Conservation (phyloP, 2,888 invertebrate genomes). For the Chorisops tibialis region DNA sequence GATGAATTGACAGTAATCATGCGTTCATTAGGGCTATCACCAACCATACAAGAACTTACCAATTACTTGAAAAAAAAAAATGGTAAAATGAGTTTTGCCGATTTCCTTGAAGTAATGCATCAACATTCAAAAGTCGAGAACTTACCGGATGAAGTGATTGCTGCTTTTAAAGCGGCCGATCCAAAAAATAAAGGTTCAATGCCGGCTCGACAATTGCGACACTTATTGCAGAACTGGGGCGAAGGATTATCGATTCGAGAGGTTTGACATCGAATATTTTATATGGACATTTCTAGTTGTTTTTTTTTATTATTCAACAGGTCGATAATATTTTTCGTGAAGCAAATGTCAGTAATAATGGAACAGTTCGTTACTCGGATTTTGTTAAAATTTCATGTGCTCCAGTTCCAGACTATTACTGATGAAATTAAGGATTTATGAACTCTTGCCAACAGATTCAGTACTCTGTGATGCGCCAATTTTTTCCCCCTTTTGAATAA, state of each 20-base stretch:
- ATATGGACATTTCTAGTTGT: slow-evolving; percentile 12
- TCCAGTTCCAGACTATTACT: slow-evolving; percentile 90
- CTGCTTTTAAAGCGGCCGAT: slow-evolving; percentile 88
- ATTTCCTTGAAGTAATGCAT: slow-evolving; percentile 94
- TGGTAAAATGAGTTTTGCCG: slow-evolving; percentile 92
- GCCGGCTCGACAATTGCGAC: slow-evolving; percentile 76
- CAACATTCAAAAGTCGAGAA: slow-evolving; percentile 67
- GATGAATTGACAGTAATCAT: slow-evolving; percentile 92
- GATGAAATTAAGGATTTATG: slow-evolving; percentile 38
- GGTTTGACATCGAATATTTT: slow-evolving; percentile 44
- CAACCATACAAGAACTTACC: slow-evolving; percentile 86
- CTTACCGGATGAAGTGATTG: slow-evolving; percentile 65
- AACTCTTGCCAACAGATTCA: too few relatives aligned
- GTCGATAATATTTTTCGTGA: slow-evolving; percentile 89
- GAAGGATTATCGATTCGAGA: slow-evolving; percentile 75
- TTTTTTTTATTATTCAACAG: slow-evolving; percentile 44
- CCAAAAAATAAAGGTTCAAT: slow-evolving; percentile 68
- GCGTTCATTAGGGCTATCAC: slow-evolving; percentile 90
- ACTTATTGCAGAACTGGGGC: slow-evolving; percentile 87
- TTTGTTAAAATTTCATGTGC: slow-evolving; percentile 91
- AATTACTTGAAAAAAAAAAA: slow-evolving; percentile 75
- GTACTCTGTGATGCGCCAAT: not conserved
- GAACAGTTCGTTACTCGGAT: slow-evolving; percentile 82
- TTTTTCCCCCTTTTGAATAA: not conserved
- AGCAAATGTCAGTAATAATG: slow-evolving; percentile 78